Evolutionary conservation across 2,888 invertebrate genomes (phyloP).

Genomic region (Eupeodes luniger): DNA sequence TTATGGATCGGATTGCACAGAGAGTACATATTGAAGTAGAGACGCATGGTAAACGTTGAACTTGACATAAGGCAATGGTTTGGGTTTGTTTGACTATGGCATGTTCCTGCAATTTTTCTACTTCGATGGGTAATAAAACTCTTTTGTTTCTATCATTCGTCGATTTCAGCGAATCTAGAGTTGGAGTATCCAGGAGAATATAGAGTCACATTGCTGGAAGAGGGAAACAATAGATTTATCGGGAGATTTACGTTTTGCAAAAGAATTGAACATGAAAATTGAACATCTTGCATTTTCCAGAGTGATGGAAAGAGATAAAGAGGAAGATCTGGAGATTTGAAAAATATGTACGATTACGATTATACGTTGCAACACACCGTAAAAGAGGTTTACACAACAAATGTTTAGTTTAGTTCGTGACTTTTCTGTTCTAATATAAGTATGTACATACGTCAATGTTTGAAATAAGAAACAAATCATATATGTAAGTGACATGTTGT

Average conservation of each 20-base stretch:
- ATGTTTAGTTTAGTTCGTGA: slow-evolving; percentile 2
- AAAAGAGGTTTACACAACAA: not conserved
- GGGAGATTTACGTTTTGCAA: not conserved
- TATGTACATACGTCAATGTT: not conserved
- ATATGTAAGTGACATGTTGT: not conserved
- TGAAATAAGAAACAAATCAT: not conserved
- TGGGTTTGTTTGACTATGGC: slow-evolving; percentile 27
- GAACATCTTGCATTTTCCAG: not conserved
- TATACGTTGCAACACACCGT: slow-evolving; percentile 23
- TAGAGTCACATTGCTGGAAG: not conserved
- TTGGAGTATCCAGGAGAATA: not conserved
- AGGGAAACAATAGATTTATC: slow-evolving; percentile 22
- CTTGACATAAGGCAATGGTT: slow-evolving; percentile 56
- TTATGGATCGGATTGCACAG: slow-evolving; percentile 56
- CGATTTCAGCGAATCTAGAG: not conserved
- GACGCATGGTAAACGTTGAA: slow-evolving; percentile 15
- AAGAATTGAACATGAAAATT: not conserved
- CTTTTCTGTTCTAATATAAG: not conserved
- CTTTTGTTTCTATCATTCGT: slow-evolving; percentile 6
- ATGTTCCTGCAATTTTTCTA: slow-evolving; percentile 55
- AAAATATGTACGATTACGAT: slow-evolving; percentile 1
- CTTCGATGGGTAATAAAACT: slow-evolving; percentile 40
- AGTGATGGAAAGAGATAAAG: not conserved
- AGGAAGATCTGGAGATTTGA: slow-evolving; percentile 26
- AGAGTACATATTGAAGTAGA: not conserved